Evolutionary conservation across 2,888 invertebrate genomes (phyloP).

Genomic region (Apodemia duryi): DNA sequence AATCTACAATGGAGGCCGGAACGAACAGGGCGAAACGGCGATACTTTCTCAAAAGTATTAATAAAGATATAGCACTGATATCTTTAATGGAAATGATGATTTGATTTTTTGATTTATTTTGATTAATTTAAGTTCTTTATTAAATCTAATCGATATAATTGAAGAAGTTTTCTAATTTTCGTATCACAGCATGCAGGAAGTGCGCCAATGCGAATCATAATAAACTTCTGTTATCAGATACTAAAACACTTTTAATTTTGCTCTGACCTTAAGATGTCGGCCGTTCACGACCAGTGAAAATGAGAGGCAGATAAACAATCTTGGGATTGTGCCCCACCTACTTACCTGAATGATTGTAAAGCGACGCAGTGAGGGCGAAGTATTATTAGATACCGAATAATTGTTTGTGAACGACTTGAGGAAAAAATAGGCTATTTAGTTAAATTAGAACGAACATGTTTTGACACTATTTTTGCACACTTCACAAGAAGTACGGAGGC

Average conservation of each 20-base stretch:
- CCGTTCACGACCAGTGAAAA: conserved; percentile 72
- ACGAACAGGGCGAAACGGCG: too few species aligned
- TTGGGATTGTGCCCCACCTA: conserved; percentile 29
- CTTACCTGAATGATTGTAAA: conserved; percentile 9
- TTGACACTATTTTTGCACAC: too few species aligned
- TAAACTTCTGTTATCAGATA: conserved; percentile 71
- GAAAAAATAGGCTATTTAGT: neutral
- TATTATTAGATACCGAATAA: conserved; percentile 8
- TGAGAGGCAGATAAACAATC: conserved; percentile 71
- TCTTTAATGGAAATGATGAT: too few species aligned
- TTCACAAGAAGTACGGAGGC: too few species aligned
- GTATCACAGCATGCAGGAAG: conserved; percentile 44
- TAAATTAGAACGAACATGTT: neutral
- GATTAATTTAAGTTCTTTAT: neutral
- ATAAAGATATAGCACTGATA: too few species aligned
- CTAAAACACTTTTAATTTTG: conserved; percentile 75
- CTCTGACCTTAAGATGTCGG: conserved; percentile 67
- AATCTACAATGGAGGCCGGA: too few species aligned
- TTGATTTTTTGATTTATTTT: too few species aligned
- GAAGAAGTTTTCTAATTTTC: conserved; percentile 11
- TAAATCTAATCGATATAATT: conserved; percentile 1
- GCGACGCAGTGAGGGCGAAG: conserved; percentile 8
- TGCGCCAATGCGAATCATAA: conserved; percentile 53
- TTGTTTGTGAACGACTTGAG: neutral
- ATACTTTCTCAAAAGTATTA: too few species aligned